These are phyloP conservation scores for Mesochorus sp. DNA, from an alignment of 2,888 invertebrate species.

Conservation along the genomic window DNA sequence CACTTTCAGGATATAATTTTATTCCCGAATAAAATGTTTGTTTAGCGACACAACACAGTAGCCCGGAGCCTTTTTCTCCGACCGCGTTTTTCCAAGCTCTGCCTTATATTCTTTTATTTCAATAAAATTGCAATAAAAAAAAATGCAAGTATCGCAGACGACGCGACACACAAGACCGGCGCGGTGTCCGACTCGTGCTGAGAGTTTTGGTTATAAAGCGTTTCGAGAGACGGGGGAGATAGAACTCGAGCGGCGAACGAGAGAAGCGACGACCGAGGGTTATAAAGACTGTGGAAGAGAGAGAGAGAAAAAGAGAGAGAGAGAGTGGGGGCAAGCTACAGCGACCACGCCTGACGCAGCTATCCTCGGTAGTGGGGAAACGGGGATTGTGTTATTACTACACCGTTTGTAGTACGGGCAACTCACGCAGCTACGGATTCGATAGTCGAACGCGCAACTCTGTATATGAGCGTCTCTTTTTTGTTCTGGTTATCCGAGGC, in stretches of 20 bases:
- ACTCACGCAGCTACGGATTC: not conserved
- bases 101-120: not conserved
- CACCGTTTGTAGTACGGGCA: not conserved
- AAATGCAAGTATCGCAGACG: slow-evolving; percentile 19
- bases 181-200: slow-evolving; percentile 19
- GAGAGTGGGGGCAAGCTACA: slow-evolving; percentile 60
- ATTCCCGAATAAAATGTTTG: too few relatives aligned
- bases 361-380: slow-evolving; percentile 63
- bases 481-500: too few relatives aligned
- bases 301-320: slow-evolving; percentile 11
- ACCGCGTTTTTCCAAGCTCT: not conserved
- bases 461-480: too few relatives aligned
- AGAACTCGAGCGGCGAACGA: slow-evolving; percentile 28
- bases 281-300: slow-evolving; percentile 36
- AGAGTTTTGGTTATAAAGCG: slow-evolving; percentile 16
- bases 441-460: not conserved
- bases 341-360: slow-evolving; percentile 80
- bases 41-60: too few relatives aligned
- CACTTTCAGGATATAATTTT: too few relatives aligned
- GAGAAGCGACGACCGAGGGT: slow-evolving; percentile 51
- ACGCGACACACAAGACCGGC: slow-evolving; percentile 33
- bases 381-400: slow-evolving; percentile 37
- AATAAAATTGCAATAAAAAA: slow-evolving; percentile 16
- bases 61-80: too few relatives aligned
- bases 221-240: slow-evolving; percentile 2